Evolutionary conservation across 1,140 invertebrate species (phyloP).

Genomic region (Meloidogyne chitwoodi): DNA sequence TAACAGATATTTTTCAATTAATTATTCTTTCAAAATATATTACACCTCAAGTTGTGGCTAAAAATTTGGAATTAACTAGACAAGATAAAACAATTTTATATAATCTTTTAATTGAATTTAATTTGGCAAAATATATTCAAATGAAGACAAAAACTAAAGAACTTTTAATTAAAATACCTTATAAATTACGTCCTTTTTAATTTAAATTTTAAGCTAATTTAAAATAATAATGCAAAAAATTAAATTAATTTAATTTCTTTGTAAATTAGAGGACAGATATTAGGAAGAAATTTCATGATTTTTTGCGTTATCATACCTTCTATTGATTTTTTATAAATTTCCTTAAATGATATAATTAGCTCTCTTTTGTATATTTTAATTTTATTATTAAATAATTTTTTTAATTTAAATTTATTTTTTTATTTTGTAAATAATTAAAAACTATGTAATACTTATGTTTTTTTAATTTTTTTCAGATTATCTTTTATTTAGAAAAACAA

Average conservation of each 20-base stretch:
- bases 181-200: not conserved
- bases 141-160: constrained; percentile 10
- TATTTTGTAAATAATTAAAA: too few relatives aligned
- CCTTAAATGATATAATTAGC: too few relatives aligned
- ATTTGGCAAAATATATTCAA: constrained; percentile 27
- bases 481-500: not conserved
- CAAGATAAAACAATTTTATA: constrained; percentile 30
- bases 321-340: too few relatives aligned
- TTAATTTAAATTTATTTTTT: too few relatives aligned
- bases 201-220: not conserved
- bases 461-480: not conserved
- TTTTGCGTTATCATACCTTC: too few relatives aligned
- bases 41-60: constrained; percentile 17
- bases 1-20: constrained; percentile 33
- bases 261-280: too few relatives aligned
- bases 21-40: constrained; percentile 20
- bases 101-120: constrained; percentile 37
- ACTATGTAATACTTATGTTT: not conserved
- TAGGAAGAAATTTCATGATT: too few relatives aligned
- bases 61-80: constrained; percentile 28
- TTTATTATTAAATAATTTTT: too few relatives aligned
- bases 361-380: too few relatives aligned
- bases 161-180: not conserved
- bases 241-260: too few relatives aligned
- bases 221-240: too few relatives aligned